Evolutionary conservation across 2,797 vertebrate genomes (phyloP), one percentile per base, ranked within the genome.

Genomic region (Crocidura indochinensis): DNA sequence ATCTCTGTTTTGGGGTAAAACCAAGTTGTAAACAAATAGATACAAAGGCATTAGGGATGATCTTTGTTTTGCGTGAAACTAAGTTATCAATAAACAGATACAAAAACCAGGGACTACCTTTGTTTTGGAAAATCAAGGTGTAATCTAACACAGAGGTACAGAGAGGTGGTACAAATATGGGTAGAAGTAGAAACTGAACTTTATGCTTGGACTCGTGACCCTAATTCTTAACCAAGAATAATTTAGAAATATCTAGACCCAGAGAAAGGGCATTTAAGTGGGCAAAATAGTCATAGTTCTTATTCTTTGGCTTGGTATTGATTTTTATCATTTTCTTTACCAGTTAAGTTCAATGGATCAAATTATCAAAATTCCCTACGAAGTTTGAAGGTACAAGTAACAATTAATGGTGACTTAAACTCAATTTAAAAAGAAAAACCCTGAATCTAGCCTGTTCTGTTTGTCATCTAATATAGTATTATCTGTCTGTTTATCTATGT

Each of bases 251-350:
- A 27, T 17, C 2, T 1, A 68, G 71, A 26, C 44, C 31, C 47
- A 12, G 22, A 22, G 9, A 15, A 0, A 29, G 26, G 17, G 31
- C 49, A 0, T 2, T 1, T 14, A 38, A 6, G 1, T 3, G 8
- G 38, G 46, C 4, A 6, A 2, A 9, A 14, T 10, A 8, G 67
- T n/a, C 20, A 9, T 2, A 12, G 31, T 29, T 79, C 29, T 84
- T 29, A 17, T 3, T 84, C 5, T 84, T 29, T 47, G 20, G 46
- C 51, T 29, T 67, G 31, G 3, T 81, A 38, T 68, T 67, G 6
- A 20, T 84, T 74, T 38, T 79, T 64, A 31, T 1, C 10, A 9
- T 47, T 75, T 5, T 20, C 31, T 67, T 11, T 4, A 14, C 15
- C 64, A 44, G 10, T 72, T 78, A 56, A 46, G 78, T 74, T 38